Base-by-base conservation (phyloP, 2,888 invertebrate species). In the Steromphala cineraria region DNA sequence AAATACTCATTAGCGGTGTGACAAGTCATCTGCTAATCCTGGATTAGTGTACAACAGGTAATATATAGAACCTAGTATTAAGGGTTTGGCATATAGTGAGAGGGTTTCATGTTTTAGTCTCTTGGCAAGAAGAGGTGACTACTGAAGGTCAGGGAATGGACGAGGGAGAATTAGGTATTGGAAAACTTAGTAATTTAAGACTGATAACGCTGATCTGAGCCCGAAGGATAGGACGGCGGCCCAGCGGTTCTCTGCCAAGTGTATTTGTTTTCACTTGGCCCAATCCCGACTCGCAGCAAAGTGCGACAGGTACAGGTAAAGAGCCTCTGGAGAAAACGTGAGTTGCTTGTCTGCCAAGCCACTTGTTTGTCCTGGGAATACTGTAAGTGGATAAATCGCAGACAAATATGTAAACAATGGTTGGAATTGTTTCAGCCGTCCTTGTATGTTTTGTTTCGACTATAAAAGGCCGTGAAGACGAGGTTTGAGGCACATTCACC, bases 331-430 rank as follows among this genome's bases (percentile, higher is more conserved):
- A 36, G 71, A 76, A 76, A 76, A 76, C 76, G 76, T 76, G 76
- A 76, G 53, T 71, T 71, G 55, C 53, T 76, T 76, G 76, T 55
- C 53, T 76, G 76, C 76, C 76, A 76, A 76, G 40, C 53, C 36
- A 55, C n/a, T 53, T 76, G 76, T 76, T 76, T 76, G 76, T 31
- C 76, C 19, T 24, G 31, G 53, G 76, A 76, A 76, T 55, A 76
- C 76, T 55, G 75, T 75, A 76, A 76, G 76, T 76, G 76, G 76
- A 15, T 76, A 76, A 76, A 76, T 76, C 76, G 53, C 24, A 53
- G 76, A 53, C 76, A 76, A 76, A 76, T 55, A 76, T 76, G 76
- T 76, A 55, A 76, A 76, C 76, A 55, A 53, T 55, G 76, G 53
- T 19, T 76, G 76, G 76, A 76, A 76, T 76, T 53, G 76, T 55